Evolutionary conservation across 2,113 vertebrate species (phyloP).

Genomic region (Coryphaenoides rupestris): DNA sequence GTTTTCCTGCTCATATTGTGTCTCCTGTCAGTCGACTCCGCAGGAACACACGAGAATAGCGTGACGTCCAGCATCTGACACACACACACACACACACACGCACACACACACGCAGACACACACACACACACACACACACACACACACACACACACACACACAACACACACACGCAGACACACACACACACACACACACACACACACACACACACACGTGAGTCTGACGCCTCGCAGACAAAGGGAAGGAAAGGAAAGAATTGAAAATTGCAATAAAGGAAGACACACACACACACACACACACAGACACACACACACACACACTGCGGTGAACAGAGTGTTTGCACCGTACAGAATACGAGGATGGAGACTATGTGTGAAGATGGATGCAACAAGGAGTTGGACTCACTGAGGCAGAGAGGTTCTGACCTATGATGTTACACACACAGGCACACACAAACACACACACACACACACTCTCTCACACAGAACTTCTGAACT

Average conservation of each 20-base stretch:
- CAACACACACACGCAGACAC: background rate
- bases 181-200: background rate
- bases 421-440: too few relatives aligned
- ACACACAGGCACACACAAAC: background rate
- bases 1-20: conserved; percentile 44
- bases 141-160: background rate
- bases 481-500: too few relatives aligned
- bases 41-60: conserved; percentile 4
- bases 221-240: too few relatives aligned
- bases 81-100: background rate
- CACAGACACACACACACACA: conserved; percentile 13
- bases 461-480: too few relatives aligned
- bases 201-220: background rate
- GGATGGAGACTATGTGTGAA: too few relatives aligned
- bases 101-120: background rate
- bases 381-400: too few relatives aligned
- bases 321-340: too few relatives aligned
- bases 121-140: background rate
- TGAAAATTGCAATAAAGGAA: too few relatives aligned
- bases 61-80: background rate
- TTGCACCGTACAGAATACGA: too few relatives aligned
- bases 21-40: conserved; percentile 10
- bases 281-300: too few relatives aligned
- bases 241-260: too few relatives aligned
- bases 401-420: too few relatives aligned